These are phyloP conservation scores for Drosophila neoperkinsi DNA, from an alignment of 2,888 invertebrate species.

Conservation along the genomic window DNA sequence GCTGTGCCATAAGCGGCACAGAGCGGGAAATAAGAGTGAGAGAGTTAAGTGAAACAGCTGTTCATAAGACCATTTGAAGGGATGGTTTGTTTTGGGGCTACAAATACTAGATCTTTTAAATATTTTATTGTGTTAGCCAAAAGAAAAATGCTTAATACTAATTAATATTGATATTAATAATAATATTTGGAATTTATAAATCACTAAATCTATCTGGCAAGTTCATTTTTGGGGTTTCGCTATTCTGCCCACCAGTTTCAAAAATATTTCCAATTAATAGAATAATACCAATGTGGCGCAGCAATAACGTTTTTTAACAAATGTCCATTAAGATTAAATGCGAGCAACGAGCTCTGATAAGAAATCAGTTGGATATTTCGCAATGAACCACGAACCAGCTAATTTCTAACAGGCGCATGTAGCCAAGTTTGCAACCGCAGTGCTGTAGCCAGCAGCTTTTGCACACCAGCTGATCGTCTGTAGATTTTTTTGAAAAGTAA, in stretches of 20 bases:
- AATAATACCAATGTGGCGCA: not conserved
- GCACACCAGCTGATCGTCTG: not conserved
- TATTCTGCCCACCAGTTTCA: not conserved
- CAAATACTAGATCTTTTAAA: not conserved
- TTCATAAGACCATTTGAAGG: not conserved
- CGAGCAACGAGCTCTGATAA: not conserved
- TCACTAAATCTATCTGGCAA: not conserved
- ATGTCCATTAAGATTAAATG: not conserved
- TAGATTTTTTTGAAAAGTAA: too few species aligned
- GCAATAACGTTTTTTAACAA: not conserved
- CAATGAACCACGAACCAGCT: not conserved
- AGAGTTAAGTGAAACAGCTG: conserved; percentile 34
- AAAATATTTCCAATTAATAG: not conserved
- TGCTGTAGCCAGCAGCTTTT: conserved; percentile 39
- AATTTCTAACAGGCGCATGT: not conserved
- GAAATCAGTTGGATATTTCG: not conserved
- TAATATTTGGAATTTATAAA: not conserved
- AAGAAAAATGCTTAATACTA: not conserved
- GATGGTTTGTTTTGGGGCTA: conserved; percentile 5
- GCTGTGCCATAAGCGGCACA: conserved; percentile 20
- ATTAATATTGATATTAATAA: not conserved
- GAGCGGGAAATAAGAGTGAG: not conserved
- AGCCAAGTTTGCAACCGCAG: conserved; percentile 37
- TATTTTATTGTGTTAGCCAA: not conserved
- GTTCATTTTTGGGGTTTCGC: not conserved